These are phyloP conservation scores for Merops nubicus DNA, from an alignment of 2,113 vertebrate genomes.

Conservation along the genomic window DNA sequence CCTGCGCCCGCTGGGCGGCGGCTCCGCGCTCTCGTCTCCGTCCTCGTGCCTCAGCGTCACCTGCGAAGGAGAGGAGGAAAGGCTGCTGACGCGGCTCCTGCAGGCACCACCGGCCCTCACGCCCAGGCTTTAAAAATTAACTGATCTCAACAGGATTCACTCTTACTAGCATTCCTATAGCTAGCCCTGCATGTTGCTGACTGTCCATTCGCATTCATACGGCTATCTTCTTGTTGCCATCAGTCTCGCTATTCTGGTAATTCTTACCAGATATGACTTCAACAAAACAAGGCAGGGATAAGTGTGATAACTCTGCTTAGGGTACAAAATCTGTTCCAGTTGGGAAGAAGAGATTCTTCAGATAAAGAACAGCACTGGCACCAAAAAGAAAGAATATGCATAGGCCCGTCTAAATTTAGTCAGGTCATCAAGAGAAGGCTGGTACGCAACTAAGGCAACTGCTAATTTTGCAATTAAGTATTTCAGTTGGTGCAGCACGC, in stretches of 20 bases:
- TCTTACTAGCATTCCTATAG: neutral
- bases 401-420: neutral
- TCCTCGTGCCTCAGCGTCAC: constrained; percentile 88
- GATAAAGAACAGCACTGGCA: neutral
- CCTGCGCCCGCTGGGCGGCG: constrained; percentile 80
- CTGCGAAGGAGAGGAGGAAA: constrained; percentile 66
- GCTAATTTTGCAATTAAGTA: neutral
- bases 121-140: neutral
- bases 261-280: neutral
- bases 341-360: neutral
- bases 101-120: neutral
- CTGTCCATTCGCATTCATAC: neutral
- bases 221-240: neutral
- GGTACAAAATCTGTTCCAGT: neutral
- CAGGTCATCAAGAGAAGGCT: neutral
- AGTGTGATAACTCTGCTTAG: neutral
- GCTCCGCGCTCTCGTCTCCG: constrained; percentile 83
- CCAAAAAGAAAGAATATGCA: neutral
- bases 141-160: neutral
- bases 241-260: neutral
- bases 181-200: neutral
- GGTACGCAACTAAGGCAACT: neutral
- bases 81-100: neutral
- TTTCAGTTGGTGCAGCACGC: neutral
- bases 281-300: neutral